phyloP scores from a whole-genome alignment of 1,140 invertebrate genomes.

The Cyrtorhinus lividipennis region DNA sequence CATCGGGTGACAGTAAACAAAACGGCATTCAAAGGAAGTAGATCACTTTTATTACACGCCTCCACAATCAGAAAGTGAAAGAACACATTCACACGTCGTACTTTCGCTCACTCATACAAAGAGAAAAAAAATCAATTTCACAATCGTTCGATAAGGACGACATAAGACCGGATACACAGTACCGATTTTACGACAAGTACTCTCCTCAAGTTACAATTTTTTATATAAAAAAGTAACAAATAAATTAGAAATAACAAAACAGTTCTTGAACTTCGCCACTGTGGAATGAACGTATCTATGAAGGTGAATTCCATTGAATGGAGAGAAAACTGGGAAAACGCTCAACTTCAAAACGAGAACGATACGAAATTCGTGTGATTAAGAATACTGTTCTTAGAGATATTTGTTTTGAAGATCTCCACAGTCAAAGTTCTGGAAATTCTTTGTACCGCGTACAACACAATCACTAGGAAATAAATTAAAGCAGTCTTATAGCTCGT shows the following conservation, averaged over 20 bases:
- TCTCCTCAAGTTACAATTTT: neutral
- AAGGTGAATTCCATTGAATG: neutral
- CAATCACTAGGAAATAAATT: neutral
- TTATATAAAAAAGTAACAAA: neutral
- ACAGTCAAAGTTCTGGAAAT: neutral
- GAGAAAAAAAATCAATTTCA: too few relatives aligned
- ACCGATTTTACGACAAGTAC: neutral
- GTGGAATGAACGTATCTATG: neutral
- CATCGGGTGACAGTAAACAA: too few relatives aligned
- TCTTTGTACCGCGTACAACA: neutral
- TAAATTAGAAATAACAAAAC: conserved; percentile 5
- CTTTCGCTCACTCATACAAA: too few relatives aligned
- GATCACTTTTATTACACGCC: too few relatives aligned
- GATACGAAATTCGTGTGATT: neutral
- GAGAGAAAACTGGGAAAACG: neutral
- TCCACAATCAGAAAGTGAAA: too few relatives aligned
- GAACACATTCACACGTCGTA: too few relatives aligned
- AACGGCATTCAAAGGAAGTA: too few relatives aligned
- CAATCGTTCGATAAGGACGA: too few relatives aligned
- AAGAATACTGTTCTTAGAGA: neutral
- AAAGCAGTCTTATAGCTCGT: conserved; percentile 56
- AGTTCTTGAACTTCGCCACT: neutral
- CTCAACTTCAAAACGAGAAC: neutral
- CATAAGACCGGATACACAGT: neutral
- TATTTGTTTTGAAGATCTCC: neutral